phyloP scores from a whole-genome alignment of 2,113 vertebrate species.

The Melierax canorus region DNA sequence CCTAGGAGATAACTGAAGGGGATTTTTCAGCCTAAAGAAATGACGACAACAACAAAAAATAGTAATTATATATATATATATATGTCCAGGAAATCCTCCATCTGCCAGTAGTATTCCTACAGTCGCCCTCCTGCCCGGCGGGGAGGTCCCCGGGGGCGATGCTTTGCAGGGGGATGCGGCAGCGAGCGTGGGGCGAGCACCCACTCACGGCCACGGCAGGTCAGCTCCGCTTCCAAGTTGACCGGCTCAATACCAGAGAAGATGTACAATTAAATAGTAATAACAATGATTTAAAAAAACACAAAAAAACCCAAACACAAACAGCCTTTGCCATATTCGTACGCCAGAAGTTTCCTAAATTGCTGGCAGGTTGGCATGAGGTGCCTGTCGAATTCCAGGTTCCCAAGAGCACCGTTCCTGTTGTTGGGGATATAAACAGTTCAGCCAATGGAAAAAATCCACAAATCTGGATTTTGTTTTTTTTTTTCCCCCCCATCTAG shows the following conservation, averaged over 20 bases:
- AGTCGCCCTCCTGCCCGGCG: background rate
- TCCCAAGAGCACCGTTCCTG: background rate
- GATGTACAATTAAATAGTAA: constrained; percentile 25
- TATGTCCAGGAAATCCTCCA: constrained; percentile 49
- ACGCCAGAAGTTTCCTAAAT: background rate
- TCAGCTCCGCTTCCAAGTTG: background rate
- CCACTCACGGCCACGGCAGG: background rate
- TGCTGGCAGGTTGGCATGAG: background rate
- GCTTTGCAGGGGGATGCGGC: background rate
- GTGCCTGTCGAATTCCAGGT: background rate
- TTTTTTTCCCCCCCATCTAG: too few relatives aligned
- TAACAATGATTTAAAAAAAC: background rate
- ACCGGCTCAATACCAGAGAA: constrained; percentile 19
- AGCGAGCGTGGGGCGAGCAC: background rate
- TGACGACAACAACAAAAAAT: background rate
- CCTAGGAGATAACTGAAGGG: constrained; percentile 2
- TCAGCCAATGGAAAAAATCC: background rate
- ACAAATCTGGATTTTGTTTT: rapidly evolving
- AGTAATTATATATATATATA: background rate
- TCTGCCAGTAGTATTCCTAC: constrained; percentile 58
- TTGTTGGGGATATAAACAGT: background rate
- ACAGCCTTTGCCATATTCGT: background rate
- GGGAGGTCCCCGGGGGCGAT: background rate
- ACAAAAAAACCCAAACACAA: background rate
- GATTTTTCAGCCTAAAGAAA: constrained; percentile 8